Evolutionary conservation across 2,113 vertebrate species (phyloP).

Genomic region (Mus musculus): GRCm39 chr8:112309001-112309500

Average conservation of each 20-base stretch:
- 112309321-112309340: constrained; percentile 17
- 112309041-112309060: constrained; percentile 23
- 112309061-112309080: not conserved
- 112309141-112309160: constrained; percentile 53
- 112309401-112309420: not conserved
- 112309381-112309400: not conserved
- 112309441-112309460: not conserved
- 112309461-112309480: constrained; percentile 42
- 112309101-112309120: constrained; percentile 24
- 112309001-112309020: not conserved
- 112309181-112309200: not conserved
- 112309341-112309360: not conserved
- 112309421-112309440: not conserved
- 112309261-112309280: constrained; percentile 73
- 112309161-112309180: constrained; percentile 42
- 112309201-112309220: constrained; percentile 62
- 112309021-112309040: not conserved
- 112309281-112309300: constrained; percentile 69
- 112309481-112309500: constrained; percentile 40
- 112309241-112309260: constrained; percentile 57
- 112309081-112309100: not conserved
- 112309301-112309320: constrained; percentile 48
- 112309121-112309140: constrained; percentile 62
- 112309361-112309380: not conserved
- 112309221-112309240: constrained; percentile 74